These are phyloP conservation scores for Pheosia tremula DNA, from an alignment of 2,888 invertebrate species.

Conservation along the genomic window DNA sequence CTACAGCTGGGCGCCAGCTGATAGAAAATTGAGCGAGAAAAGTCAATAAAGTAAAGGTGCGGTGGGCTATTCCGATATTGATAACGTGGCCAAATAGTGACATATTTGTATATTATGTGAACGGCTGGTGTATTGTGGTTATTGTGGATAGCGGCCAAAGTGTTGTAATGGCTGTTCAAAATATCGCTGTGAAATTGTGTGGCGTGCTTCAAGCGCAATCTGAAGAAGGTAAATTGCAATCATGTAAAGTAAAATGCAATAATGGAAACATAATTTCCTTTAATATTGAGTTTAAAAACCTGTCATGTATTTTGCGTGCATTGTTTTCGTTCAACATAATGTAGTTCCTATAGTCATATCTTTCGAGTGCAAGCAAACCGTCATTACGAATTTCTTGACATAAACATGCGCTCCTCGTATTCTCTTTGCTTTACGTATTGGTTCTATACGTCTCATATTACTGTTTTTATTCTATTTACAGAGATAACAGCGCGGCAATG, in stretches of 20 bases:
- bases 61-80: slow-evolving; percentile 51
- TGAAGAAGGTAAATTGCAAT: slow-evolving; percentile 69
- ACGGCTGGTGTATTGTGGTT: slow-evolving; percentile 50
- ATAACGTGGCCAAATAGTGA: slow-evolving; percentile 51
- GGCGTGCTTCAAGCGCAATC: slow-evolving; percentile 78
- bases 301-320: background rate
- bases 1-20: slow-evolving; percentile 82
- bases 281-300: background rate
- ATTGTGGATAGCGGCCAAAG: slow-evolving; percentile 37
- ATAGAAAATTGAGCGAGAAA: slow-evolving; percentile 76
- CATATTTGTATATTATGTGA: slow-evolving; percentile 40
- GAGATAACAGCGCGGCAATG: slow-evolving; percentile 89
- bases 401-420: background rate
- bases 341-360: no score
- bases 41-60: slow-evolving; percentile 61
- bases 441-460: background rate
- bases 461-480: slow-evolving; percentile 49
- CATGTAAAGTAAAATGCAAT: slow-evolving; percentile 6
- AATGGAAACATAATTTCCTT: background rate
- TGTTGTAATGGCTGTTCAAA: slow-evolving; percentile 74
- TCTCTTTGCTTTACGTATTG: no score
- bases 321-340: background rate
- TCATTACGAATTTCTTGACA: slow-evolving; percentile 3
- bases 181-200: slow-evolving; percentile 85
- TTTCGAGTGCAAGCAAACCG: background rate